Evolutionary conservation across 2,888 invertebrate genomes (phyloP), one percentile per base, ranked within the genome.

Genomic region (Osedax frankpressi): DNA sequence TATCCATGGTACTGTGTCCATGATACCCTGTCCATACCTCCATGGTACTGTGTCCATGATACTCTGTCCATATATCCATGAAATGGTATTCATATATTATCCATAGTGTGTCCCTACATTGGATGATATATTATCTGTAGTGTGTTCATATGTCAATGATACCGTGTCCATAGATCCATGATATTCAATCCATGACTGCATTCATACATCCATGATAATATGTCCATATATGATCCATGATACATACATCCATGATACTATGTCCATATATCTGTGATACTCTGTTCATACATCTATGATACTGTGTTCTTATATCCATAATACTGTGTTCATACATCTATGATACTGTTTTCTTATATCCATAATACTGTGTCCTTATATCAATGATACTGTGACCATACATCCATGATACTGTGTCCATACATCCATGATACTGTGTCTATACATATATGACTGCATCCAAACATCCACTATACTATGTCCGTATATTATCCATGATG

Each of bases 331-430:
- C n/a, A n/a, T n/a, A n/a, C n/a, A n/a, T 26, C 62, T 2, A 62
- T 2, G 63, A 62, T 62, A 62, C 6, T 62, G 6, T 11, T 6
- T 62, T 26, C 63, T 25, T 62, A 62, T 26, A 62, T 62, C 63
- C 63, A 62, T 62, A 26, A 14, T 62, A 62, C 63, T 62, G 62
- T 1, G 6, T 62, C 62, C 1, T 25, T 62, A 14, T 11, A 14
- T 62, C 63, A 25, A 3, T 62, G 63, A 62, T 3, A 62, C 63
- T 62, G 6, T 3, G 6, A 25, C 63, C 63, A 62, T 0, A 3
- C 63, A 62, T 62, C 63, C 63, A 62, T 62, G 63, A 14, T 62
- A 62, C 63, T 62, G 63, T 6, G 14, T 62, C 63, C 63, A 62
- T 62, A 14, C 14, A 14, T 62, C 63, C 63, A 62, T 62, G 63